Evolutionary conservation across 1,140 invertebrate species (phyloP).

Genomic region (Bombus consobrinus): DNA sequence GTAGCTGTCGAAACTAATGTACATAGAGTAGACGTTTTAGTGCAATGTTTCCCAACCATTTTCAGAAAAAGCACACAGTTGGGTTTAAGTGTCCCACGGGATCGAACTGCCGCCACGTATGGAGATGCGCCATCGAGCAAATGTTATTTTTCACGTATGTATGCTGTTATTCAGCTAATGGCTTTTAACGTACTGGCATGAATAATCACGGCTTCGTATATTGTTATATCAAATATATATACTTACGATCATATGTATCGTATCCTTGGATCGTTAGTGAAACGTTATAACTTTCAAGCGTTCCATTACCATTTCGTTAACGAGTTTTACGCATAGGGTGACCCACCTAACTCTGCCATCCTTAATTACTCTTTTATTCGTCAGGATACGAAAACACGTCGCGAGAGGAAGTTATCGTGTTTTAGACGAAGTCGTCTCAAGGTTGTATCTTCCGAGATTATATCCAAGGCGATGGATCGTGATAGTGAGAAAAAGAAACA

Average conservation of each 20-base stretch:
- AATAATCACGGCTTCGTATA: constrained; percentile 10
- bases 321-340: no score
- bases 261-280: not conserved
- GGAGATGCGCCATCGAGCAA: constrained; percentile 98
- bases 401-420: no score
- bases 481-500: no score
- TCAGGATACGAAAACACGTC: no score
- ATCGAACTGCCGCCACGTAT: constrained; percentile 95
- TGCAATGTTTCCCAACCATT: constrained; percentile 74
- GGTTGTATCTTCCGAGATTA: no score
- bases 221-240: not conserved
- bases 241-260: not conserved
- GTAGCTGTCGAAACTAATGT: constrained; percentile 19
- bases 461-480: no score
- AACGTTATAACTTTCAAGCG: not conserved
- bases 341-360: no score
- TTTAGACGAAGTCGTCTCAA: no score
- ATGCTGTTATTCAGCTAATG: constrained; percentile 55
- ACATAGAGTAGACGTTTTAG: constrained; percentile 57
- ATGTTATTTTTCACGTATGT: constrained; percentile 99
- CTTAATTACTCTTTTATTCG: no score
- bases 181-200: constrained; percentile 39
- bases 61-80: constrained; percentile 97
- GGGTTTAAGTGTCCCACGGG: constrained; percentile 97
- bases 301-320: no score